Percentiles rank a stretch among this genome's conserved stretches.
Conservation (phyloP, 1,140 invertebrate species). For the Anastatus disparis region DNA sequence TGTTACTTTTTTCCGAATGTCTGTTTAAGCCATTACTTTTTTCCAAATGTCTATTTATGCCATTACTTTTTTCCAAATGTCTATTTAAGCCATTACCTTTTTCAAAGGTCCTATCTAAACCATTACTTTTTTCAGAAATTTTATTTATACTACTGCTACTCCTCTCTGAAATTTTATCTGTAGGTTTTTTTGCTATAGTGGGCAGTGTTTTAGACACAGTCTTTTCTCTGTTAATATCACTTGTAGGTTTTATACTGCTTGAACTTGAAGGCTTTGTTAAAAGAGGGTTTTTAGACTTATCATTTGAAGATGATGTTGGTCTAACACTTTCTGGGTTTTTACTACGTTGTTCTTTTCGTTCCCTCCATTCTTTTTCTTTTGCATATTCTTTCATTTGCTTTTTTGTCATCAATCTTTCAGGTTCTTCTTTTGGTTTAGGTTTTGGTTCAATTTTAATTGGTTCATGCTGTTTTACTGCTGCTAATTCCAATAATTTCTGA, state of each 20-base stretch:
- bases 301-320: constrained; percentile 9
- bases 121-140: constrained; percentile 35
- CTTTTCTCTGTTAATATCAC: constrained; percentile 9
- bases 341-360: constrained; percentile 64
- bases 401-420: constrained; percentile 80
- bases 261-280: not conserved
- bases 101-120: constrained; percentile 37
- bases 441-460: constrained; percentile 75
- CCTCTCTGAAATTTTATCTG: constrained; percentile 48
- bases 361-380: constrained; percentile 67
- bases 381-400: constrained; percentile 81
- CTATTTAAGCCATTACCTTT: constrained; percentile 31
- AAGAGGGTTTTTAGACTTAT: not conserved
- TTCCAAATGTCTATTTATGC: constrained; percentile 2
- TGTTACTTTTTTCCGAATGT: constrained; percentile 26
- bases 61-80: constrained; percentile 43
- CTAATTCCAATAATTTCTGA: constrained; percentile 78
- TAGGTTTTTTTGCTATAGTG: constrained; percentile 30
- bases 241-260: not conserved
- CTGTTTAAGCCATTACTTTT: constrained; percentile 31
- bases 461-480: constrained; percentile 84
- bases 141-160: constrained; percentile 40
- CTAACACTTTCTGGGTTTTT: constrained; percentile 21
- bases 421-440: constrained; percentile 70
- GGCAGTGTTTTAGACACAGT: constrained; percentile 21